Evolutionary conservation across 2,113 vertebrate genomes (phyloP).

Genomic region (Eleginops maclovinus): DNA sequence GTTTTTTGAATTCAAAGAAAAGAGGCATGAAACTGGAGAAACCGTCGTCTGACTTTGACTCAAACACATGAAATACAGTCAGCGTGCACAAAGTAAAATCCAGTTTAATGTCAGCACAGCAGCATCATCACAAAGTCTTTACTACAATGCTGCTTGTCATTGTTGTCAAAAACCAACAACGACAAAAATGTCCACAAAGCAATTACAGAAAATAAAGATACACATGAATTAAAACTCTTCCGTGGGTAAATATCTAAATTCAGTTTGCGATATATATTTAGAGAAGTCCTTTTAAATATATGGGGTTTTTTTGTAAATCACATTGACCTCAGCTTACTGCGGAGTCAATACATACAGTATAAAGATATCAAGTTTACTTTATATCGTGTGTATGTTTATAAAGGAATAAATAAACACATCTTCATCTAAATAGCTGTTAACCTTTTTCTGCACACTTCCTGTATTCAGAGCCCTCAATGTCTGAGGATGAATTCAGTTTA

Average conservation of each 20-base stretch:
- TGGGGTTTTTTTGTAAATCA: slow-evolving; percentile 18
- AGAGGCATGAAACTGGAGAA: slow-evolving; percentile 24
- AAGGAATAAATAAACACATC: slow-evolving; percentile 58
- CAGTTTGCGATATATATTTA: slow-evolving; percentile 30
- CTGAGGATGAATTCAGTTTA: not conserved
- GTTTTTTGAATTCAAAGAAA: slow-evolving; percentile 18
- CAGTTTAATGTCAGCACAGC: slow-evolving; percentile 29
- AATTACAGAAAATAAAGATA: slow-evolving; percentile 43
- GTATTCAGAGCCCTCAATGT: not conserved
- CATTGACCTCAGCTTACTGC: slow-evolving; percentile 37
- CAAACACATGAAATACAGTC: slow-evolving; percentile 58
- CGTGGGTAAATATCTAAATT: slow-evolving; percentile 45
- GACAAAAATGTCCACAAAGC: slow-evolving; percentile 18
- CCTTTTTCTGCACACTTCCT: slow-evolving; percentile 1
- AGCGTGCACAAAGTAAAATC: slow-evolving; percentile 49
- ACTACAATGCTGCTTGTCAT: not conserved
- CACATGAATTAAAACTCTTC: slow-evolving; percentile 19
- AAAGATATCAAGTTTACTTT: slow-evolving; percentile 38
- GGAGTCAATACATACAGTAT: slow-evolving; percentile 29
- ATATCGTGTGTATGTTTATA: slow-evolving; percentile 28
- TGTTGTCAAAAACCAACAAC: slow-evolving; percentile 12
- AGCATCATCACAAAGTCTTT: slow-evolving; percentile 5
- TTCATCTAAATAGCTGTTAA: slow-evolving; percentile 14
- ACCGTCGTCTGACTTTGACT: slow-evolving; percentile 24
- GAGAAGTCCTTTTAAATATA: slow-evolving; percentile 65